These are phyloP conservation scores for Biston betularia DNA, from an alignment of 2,888 invertebrate species.

Conservation along the genomic window DNA sequence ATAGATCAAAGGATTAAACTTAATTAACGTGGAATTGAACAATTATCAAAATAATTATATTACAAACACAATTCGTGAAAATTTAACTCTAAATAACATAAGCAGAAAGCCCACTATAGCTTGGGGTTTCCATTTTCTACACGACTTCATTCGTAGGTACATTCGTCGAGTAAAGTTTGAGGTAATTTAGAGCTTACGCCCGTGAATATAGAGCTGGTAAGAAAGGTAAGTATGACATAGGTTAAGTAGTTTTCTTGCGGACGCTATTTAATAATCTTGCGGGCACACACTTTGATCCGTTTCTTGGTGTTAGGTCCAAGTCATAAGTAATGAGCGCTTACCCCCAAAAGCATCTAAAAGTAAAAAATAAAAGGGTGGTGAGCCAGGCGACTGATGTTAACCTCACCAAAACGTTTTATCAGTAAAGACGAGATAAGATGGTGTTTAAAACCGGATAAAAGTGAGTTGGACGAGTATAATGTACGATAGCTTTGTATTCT, in stretches of 20 bases:
- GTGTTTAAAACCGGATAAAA: too few species aligned
- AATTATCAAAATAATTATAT: slow-evolving; percentile 31
- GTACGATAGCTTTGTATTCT: too few species aligned
- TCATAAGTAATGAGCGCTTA: not conserved
- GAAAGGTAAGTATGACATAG: slow-evolving; percentile 4
- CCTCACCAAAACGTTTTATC: too few species aligned
- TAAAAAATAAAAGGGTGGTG: too few species aligned
- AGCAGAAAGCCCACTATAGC: slow-evolving; percentile 5
- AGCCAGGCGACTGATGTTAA: too few species aligned
- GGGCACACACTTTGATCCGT: slow-evolving; percentile 48
- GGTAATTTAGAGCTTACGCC: slow-evolving; percentile 15
- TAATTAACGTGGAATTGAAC: slow-evolving; percentile 24
- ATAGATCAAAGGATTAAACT: slow-evolving; percentile 27
- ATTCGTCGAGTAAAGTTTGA: slow-evolving; percentile 6
- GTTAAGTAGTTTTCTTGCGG: slow-evolving; percentile 36
- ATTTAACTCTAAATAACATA: not conserved
- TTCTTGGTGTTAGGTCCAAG: slow-evolving; percentile 43
- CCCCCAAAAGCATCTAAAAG: too few species aligned
- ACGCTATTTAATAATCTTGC: slow-evolving; percentile 49
- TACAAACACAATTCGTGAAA: slow-evolving; percentile 5
- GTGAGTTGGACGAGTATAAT: too few species aligned
- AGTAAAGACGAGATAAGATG: too few species aligned
- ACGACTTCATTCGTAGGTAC: not conserved
- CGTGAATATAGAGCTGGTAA: not conserved
- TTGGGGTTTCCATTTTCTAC: not conserved